Conservation (phyloP, 2,113 vertebrate species). For the Anthoscopus minutus region DNA sequence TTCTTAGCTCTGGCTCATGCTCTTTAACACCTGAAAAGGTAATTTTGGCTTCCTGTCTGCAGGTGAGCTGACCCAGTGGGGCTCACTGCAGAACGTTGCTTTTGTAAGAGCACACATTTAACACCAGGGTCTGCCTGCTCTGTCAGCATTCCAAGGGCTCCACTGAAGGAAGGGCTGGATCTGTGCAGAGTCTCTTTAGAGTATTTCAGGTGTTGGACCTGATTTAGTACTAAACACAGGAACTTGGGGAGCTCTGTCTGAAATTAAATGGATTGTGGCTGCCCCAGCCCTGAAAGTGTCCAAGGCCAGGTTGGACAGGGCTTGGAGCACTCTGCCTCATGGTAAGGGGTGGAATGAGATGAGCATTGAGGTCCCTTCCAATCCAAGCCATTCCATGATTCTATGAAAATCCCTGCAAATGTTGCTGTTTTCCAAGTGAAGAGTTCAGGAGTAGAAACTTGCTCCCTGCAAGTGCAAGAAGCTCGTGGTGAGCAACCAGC, state of each 20-base stretch:
- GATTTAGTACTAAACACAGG: background rate
- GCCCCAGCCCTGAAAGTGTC: background rate
- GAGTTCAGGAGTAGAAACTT: background rate
- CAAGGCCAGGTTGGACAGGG: background rate
- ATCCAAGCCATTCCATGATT: background rate
- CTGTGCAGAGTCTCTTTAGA: background rate
- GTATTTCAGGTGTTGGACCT: background rate
- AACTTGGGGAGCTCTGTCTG: background rate
- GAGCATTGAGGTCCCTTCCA: background rate
- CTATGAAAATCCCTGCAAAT: background rate
- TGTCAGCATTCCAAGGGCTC: background rate
- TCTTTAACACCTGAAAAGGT: background rate
- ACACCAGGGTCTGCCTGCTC: accelerated
- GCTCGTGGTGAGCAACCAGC: accelerated
- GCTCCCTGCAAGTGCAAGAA: background rate
- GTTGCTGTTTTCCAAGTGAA: background rate
- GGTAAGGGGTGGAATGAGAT: background rate
- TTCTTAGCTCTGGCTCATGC: background rate
- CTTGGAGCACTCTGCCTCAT: background rate
- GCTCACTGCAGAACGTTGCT: background rate
- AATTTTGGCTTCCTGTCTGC: background rate
- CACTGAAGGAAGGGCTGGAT: background rate
- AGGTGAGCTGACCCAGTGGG: background rate
- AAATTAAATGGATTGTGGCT: background rate
- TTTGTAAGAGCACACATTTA: background rate